Evolutionary conservation across 2,888 invertebrate species (phyloP).

Genomic region (Bembecia ichneumoniformis): DNA sequence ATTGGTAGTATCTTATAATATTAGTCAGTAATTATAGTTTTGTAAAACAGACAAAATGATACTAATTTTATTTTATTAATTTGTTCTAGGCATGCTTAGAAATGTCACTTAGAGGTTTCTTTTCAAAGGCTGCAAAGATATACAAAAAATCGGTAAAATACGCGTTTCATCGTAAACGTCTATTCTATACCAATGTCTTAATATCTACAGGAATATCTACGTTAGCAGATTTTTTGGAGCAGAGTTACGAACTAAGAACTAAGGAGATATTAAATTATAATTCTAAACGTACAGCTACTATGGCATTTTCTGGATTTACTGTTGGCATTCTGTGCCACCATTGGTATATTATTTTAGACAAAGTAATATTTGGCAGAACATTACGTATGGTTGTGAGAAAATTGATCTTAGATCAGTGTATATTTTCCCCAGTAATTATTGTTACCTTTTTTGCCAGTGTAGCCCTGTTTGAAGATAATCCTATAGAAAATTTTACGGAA

Average conservation of each 20-base stretch:
- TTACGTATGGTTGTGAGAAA: slow-evolving; percentile 80
- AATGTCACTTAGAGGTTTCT: slow-evolving; percentile 39
- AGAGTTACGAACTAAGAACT: slow-evolving; percentile 79
- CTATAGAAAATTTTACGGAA: slow-evolving; percentile 71
- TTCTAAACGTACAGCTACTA: slow-evolving; percentile 76
- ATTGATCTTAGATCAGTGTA: slow-evolving; percentile 84
- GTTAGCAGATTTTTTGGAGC: slow-evolving; percentile 84
- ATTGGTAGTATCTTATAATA: no score
- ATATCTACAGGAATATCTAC: slow-evolving; percentile 84
- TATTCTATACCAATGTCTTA: slow-evolving; percentile 84
- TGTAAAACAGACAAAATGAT: not conserved
- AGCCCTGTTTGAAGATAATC: slow-evolving; percentile 78
- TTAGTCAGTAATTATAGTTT: not conserved
- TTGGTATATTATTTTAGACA: slow-evolving; percentile 88
- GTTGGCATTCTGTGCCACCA: slow-evolving; percentile 87
- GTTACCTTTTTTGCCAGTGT: slow-evolving; percentile 83
- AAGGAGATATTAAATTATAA: slow-evolving; percentile 73
- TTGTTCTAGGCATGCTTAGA: slow-evolving; percentile 34
- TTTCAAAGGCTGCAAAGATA: slow-evolving; percentile 32
- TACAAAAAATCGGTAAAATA: slow-evolving; percentile 27
- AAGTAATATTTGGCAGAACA: slow-evolving; percentile 77
- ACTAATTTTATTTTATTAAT: not conserved
- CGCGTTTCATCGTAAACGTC: slow-evolving; percentile 76
- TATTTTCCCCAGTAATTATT: slow-evolving; percentile 88
- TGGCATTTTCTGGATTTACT: slow-evolving; percentile 83